These are phyloP conservation scores for Caerostris extrusa DNA, from an alignment of 1,140 invertebrate genomes.

Conservation along the genomic window DNA sequence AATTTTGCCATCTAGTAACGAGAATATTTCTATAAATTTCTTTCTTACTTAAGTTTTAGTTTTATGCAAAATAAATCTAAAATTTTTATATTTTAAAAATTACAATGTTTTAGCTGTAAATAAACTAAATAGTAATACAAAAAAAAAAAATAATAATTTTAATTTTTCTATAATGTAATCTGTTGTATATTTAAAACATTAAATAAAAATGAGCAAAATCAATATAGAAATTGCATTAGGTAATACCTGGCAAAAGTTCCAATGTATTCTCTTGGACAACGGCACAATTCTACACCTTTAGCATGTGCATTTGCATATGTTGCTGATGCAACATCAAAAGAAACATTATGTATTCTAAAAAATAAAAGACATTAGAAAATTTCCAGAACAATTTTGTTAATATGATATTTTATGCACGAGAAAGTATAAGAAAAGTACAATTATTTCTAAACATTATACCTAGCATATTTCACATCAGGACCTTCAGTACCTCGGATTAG, in stretches of 20 bases:
- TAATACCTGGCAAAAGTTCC: conserved; percentile 88
- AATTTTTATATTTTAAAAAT: too few species aligned
- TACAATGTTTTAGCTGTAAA: too few species aligned
- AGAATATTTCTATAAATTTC: too few species aligned
- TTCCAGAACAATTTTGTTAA: neutral
- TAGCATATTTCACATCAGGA: conserved; percentile 79
- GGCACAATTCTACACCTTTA: conserved; percentile 89
- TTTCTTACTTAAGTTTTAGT: too few species aligned
- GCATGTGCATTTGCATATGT: conserved; percentile 14
- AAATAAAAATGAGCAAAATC: neutral
- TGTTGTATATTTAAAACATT: neutral
- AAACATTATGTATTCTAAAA: conserved; percentile 55
- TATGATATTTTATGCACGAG: neutral
- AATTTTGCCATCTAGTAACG: too few species aligned
- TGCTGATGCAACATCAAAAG: conserved; percentile 52
- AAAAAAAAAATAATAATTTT: neutral
- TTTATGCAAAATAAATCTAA: too few species aligned
- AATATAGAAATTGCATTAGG: neutral
- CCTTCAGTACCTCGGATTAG: conserved; percentile 89
- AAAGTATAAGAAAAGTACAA: neutral
- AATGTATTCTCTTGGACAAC: conserved; percentile 90
- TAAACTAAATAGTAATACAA: too few species aligned
- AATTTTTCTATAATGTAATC: neutral
- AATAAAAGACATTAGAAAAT: neutral
- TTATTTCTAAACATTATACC: conserved; percentile 76